phyloP scores from a whole-genome alignment of 2,888 invertebrate genomes.

The Beris chalybata region DNA sequence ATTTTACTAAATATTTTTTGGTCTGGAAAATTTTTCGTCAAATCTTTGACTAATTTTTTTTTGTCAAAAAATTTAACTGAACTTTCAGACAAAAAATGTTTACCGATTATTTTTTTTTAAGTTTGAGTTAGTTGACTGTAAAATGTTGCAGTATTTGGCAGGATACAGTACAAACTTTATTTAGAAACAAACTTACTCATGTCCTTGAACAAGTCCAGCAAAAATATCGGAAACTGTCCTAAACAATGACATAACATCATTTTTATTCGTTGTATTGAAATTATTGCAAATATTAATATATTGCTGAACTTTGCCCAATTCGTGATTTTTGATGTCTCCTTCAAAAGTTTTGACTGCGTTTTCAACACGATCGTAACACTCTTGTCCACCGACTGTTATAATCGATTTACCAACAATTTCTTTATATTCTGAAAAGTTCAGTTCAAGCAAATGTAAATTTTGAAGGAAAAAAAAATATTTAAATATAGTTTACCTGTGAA shows the following conservation, averaged over 20 bases:
- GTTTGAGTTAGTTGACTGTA: no score
- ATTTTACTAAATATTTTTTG: no score
- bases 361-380: slow-evolving; percentile 50
- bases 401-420: slow-evolving; percentile 52
- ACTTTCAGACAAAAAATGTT: no score
- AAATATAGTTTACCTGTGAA: slow-evolving; percentile 54
- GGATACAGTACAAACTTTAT: background rate
- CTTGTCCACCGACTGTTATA: slow-evolving; percentile 47
- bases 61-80: no score
- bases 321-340: slow-evolving; percentile 45
- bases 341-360: slow-evolving; percentile 50
- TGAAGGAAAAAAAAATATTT: background rate
- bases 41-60: no score
- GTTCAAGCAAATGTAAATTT: background rate
- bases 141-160: no score
- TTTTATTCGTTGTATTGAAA: slow-evolving; percentile 48
- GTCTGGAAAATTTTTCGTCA: no score
- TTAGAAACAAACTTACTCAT: slow-evolving; percentile 43
- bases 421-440: slow-evolving; percentile 49
- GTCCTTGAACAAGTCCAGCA: slow-evolving; percentile 48
- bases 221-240: slow-evolving; percentile 49
- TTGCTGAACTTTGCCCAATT: slow-evolving; percentile 47
- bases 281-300: slow-evolving; percentile 49
- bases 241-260: slow-evolving; percentile 52
- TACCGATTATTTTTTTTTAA: no score